These are phyloP conservation scores for Tolypeutes matacus DNA, from an alignment of 2,797 vertebrate genomes.

Conservation along the genomic window DNA sequence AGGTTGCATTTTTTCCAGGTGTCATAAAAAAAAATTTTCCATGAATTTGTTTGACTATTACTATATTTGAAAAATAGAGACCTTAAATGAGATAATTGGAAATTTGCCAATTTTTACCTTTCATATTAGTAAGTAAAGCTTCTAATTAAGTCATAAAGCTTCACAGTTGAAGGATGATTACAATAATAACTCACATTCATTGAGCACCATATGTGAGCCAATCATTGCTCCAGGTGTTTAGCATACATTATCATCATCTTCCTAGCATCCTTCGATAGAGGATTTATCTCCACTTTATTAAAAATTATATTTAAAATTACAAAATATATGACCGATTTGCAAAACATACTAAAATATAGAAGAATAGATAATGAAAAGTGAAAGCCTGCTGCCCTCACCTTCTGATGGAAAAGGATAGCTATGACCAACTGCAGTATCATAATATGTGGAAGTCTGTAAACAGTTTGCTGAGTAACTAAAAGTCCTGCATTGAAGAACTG, in stretches of 20 bases:
- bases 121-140: not conserved
- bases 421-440: not conserved
- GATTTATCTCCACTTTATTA: not conserved
- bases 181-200: not conserved
- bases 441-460: not conserved
- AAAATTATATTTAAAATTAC: not conserved
- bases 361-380: not conserved
- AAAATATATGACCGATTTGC: not conserved
- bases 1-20: not conserved
- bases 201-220: not conserved
- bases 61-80: not conserved
- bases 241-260: not conserved
- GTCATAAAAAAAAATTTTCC: not conserved
- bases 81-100: not conserved
- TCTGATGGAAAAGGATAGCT: not conserved
- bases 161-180: not conserved
- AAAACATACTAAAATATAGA: not conserved
- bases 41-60: not conserved
- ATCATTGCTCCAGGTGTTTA: not conserved
- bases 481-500: not conserved
- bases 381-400: not conserved
- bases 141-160: conserved; percentile 9
- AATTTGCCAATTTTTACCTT: not conserved
- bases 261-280: not conserved
- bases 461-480: not conserved